These are phyloP conservation scores for Propithecus coquereli DNA, from an alignment of 2,113 vertebrate genomes.

Conservation along the genomic window DNA sequence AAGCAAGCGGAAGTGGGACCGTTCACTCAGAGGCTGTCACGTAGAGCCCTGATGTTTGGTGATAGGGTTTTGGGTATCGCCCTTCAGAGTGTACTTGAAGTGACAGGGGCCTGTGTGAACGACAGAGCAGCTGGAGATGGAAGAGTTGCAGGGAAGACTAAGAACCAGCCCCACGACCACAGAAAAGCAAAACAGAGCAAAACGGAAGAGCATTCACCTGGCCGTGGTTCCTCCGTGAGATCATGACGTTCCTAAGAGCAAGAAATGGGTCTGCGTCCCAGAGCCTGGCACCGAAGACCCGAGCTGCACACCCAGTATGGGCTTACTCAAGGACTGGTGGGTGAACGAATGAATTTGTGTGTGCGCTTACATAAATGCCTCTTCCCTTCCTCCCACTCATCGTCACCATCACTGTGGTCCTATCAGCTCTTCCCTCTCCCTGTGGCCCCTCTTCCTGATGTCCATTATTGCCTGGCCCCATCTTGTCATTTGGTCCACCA, in stretches of 20 bases:
- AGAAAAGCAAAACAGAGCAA: neutral
- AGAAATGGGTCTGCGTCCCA: neutral
- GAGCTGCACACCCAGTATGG: rapidly evolving
- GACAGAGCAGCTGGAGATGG: neutral
- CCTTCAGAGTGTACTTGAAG: neutral
- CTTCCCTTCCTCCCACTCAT: no score
- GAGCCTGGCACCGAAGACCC: neutral
- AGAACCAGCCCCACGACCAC: rapidly evolving
- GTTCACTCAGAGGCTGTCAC: neutral
- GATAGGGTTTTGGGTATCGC: neutral
- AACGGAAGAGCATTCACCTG: rapidly evolving
- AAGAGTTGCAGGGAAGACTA: rapidly evolving
- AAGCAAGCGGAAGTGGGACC: rapidly evolving
- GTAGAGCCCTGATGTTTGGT: neutral
- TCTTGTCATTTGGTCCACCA: neutral
- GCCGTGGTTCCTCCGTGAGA: rapidly evolving
- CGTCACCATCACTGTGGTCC: rapidly evolving
- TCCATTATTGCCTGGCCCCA: rapidly evolving
- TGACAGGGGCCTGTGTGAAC: rapidly evolving
- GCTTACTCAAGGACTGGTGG: neutral
- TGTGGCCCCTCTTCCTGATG: rapidly evolving
- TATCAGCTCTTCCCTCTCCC: no score
- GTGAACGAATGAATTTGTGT: rapidly evolving
- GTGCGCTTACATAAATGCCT: rapidly evolving
- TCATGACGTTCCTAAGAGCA: neutral